Base-by-base conservation (phyloP, 1,140 invertebrate genomes). In the Drosophila mojavensis region DNA sequence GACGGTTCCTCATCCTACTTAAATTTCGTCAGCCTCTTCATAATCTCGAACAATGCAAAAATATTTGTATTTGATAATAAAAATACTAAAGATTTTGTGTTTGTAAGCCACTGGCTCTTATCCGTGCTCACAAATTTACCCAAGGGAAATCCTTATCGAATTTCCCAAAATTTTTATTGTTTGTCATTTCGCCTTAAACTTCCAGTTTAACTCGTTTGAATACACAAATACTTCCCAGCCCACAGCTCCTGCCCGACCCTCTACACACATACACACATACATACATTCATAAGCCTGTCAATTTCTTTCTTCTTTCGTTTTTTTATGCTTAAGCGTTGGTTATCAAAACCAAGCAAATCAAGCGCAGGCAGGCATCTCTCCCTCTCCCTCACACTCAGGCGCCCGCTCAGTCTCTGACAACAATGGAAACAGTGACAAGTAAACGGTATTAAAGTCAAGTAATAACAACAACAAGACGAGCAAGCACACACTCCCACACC, bases 401-500 rank as follows among this genome's bases (percentile, higher is more conserved):
- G 5, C 5, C 4, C 41, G 3, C 15, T n/a, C 13, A 43, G 41
- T 10, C 33, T 7, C 43, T 17, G 53, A 43, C 60, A 63, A 47
- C 41, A 70, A 56, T 51, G 33, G 33, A 9, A 65, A 15, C 48
- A 47, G 60, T 20, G 50, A 55, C 39, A 59, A 63, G 63, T 43
- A 66, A 70, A 15, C 72, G 65, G 48, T 51, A 63, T 81, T 77
- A 47, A 75, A 59, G 51, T 75, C 59, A 69, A 64, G 53, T 47
- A 65, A 61, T 59, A 68, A 50, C 41, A 66, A 66, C 55, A 63
- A 54, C 56, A 70, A 48, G 61, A 11, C 24, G 50, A 24, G 53
- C 62, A 74, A 66, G 41, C 53, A 75, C 71, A 66, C 51, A 47
- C 30, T 24, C 20, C 20, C 20, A 48, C 78, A 71, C 53, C n/a